Base-by-base conservation (phyloP, 2,113 vertebrate species). In the Meles meles region DNA sequence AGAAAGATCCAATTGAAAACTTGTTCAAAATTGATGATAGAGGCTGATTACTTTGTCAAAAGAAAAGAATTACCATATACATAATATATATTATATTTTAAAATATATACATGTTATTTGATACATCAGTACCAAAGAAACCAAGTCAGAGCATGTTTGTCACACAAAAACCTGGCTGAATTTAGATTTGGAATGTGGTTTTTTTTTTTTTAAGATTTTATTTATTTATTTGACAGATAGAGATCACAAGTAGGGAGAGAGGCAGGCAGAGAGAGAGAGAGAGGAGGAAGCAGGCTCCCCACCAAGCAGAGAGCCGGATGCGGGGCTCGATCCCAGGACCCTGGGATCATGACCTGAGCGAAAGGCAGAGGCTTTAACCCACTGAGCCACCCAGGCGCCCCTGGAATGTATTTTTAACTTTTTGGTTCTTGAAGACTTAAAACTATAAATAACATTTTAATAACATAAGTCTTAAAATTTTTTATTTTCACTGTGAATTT, bases 401-500 rank as follows among this genome's bases (percentile, higher is more conserved):
- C n/a, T 59, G 39, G 42, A 7, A 3, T 59, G 29, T 86, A 49
- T 76, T 91, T 88, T 92, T 61, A 71, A 49, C 14, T 63, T 74
- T 92, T 88, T 49, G 14, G 6, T 79, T 92, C 69, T 79, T 92
- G 61, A 85, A 34, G 29, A 63, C 25, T 94, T 92, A 77, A 67
- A 31, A 72, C 93, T 84, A 63, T 84, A 63, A 89, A 74, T 81
- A 57, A 7, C 6, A 77, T 39, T 18, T 34, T 79, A n/a, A n/a
- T n/a, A n/a, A n/a, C n/a, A 77, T 65, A 95, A 2, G 76, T 57
- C 17, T 85, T 71, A 12, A 52, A 65, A 80, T 7, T 12, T 47
- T 77, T 84, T 67, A 44, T 29, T 85, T 94, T 97, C 34, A 72
- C 14, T 93, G 44, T 69, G 29, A 84, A 95, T 85, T 74, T 88